Base-by-base conservation (phyloP, 2,888 invertebrate species). In the Adela reaumurella region DNA sequence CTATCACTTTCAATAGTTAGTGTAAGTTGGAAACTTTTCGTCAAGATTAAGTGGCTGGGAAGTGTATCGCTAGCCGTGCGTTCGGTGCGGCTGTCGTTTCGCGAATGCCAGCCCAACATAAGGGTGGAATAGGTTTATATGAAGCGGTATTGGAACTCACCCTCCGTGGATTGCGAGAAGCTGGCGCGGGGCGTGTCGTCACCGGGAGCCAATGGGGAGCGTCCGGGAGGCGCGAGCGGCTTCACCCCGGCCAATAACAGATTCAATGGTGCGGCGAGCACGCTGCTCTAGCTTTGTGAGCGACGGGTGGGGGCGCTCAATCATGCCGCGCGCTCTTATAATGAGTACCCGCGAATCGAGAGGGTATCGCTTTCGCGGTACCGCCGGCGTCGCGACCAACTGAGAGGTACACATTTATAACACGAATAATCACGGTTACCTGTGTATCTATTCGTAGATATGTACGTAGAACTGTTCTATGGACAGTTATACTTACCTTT, bases 271-370 rank as follows among this genome's bases (percentile, higher is more conserved):
- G 57, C 54, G 52, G 14, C 35, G 35, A 35, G 35, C 35, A 35
- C 35, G 35, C 8, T 35, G 35, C 35, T 35, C 4, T 14, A 49
- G 47, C 49, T 48, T 52, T 49, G 51, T 51, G 50, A 46, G 46
- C 41, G 29, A 19, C 55, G 57, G 56, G 63, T 65, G 44, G 44
- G 70, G 70, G 70, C 71, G 74, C 72, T 76, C 76, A 73, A 76
- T 76, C 74, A 72, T 71, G 45, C 73, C 69, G 77, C 74, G 76
- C 74, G 73, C 74, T 76, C 74, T 76, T 74, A 76, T 76, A 74
- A 76, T 76, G 76, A 76, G 72, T 70, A 70, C 69, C 66, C 66
- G 70, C 66, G 77, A 74, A 77, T 77, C 74, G 76, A 74, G 73
- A 74, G 74, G 73, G 76, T 73, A 72, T 74, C 73, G 74, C 74